These are phyloP conservation scores for Callipepla californica DNA, from an alignment of 2,113 vertebrate genomes.

Conservation along the genomic window DNA sequence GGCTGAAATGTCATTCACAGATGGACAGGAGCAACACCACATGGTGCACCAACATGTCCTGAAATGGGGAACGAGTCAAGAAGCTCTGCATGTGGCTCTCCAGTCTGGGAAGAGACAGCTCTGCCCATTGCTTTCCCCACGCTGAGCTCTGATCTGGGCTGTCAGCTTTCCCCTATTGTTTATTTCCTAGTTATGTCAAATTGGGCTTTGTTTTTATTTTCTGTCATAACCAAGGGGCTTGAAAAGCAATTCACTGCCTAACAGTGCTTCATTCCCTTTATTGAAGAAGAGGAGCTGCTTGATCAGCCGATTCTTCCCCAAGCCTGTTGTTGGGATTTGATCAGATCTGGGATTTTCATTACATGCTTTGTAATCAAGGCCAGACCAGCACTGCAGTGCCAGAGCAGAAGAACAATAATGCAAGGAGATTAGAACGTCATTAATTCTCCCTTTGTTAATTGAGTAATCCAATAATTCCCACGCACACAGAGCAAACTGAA, in stretches of 20 bases:
- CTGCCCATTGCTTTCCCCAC: neutral
- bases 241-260: constrained; percentile 23
- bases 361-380: constrained; percentile 41
- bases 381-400: neutral
- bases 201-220: constrained; percentile 8
- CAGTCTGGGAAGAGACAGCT: neutral
- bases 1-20: neutral
- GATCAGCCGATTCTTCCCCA: constrained; percentile 40
- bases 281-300: constrained; percentile 9
- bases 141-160: neutral
- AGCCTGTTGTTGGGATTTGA: constrained; percentile 41
- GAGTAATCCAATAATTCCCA: constrained; percentile 67
- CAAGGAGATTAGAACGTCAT: constrained; percentile 63
- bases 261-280: neutral
- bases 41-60: neutral
- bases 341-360: constrained; percentile 60
- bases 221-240: neutral
- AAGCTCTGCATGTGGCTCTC: neutral
- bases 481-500: neutral
- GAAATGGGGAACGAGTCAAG: fast-evolving
- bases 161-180: neutral
- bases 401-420: constrained; percentile 29
- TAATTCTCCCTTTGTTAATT: constrained; percentile 61
- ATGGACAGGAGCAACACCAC: neutral
- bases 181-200: constrained; percentile 3